These are phyloP conservation scores for Reinhardtius hippoglossoides DNA, from an alignment of 2,113 vertebrate species.

Conservation along the genomic window DNA sequence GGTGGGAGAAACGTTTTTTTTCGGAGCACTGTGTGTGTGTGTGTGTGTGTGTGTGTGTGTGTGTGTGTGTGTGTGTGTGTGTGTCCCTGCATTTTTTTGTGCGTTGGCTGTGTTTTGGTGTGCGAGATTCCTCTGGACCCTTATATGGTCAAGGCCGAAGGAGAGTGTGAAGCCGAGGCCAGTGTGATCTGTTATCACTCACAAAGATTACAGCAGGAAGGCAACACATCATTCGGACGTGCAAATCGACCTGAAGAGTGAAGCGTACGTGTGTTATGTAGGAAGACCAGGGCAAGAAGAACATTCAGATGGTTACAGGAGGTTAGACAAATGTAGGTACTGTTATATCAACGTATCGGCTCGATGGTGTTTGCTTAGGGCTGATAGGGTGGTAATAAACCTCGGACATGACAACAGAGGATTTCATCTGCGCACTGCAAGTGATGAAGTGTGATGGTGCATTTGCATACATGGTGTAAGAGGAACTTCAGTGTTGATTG, in stretches of 20 bases:
- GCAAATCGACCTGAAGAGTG: neutral
- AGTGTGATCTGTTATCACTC: constrained; percentile 75
- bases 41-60: constrained; percentile 5
- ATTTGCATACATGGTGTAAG: neutral
- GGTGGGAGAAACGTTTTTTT: constrained; percentile 6
- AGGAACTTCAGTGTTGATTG: neutral
- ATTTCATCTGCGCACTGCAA: neutral
- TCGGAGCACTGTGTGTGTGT: constrained; percentile 11
- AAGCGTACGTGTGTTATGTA: constrained; percentile 7
- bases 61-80: constrained; percentile 1
- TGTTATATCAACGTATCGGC: neutral
- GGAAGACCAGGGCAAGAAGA: constrained; percentile 12
- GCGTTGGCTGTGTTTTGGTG: constrained; percentile 71
- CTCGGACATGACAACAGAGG: too few relatives aligned
- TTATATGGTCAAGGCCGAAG: constrained; percentile 84
- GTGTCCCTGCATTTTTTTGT: constrained; percentile 55
- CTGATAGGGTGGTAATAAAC: constrained; percentile 24
- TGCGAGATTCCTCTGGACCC: constrained; percentile 77
- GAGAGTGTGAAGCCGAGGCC: constrained; percentile 58
- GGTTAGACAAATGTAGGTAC: constrained; percentile 19
- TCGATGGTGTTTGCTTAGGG: constrained; percentile 18
- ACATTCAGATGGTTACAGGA: constrained; percentile 1
- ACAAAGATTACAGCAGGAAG: constrained; percentile 57
- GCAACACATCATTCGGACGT: constrained; percentile 26
- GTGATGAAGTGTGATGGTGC: neutral